These are phyloP conservation scores for Rutilus rutilus DNA, from an alignment of 2,113 vertebrate species.

Conservation along the genomic window DNA sequence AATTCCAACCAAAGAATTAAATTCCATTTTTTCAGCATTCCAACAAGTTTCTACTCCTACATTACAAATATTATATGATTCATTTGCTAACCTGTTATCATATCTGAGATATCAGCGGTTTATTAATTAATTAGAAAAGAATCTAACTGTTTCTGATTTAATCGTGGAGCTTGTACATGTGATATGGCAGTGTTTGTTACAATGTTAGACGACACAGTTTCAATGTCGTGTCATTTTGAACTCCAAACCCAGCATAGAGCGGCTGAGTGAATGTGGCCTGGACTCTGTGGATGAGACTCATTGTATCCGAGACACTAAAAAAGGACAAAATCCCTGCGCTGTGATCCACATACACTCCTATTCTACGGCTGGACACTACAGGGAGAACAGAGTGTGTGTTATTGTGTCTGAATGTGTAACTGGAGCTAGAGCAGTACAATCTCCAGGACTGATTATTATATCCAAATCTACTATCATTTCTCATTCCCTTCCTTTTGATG, in stretches of 20 bases:
- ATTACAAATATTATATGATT: background rate
- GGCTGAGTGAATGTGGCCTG: background rate
- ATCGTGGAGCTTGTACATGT: background rate
- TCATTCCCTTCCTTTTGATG: conserved; percentile 30
- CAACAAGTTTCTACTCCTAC: background rate
- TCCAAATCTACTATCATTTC: conserved; percentile 70
- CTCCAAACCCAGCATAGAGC: background rate
- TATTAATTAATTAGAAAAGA: too few species aligned
- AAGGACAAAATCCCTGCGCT: background rate
- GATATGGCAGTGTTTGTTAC: background rate
- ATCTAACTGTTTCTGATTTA: background rate
- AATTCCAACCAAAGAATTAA: background rate
- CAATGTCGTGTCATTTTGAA: too few species aligned
- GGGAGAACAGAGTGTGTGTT: conserved; percentile 52
- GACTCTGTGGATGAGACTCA: background rate
- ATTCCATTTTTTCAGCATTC: too few species aligned
- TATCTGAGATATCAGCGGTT: background rate
- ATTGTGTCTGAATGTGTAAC: conserved; percentile 73
- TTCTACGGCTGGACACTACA: background rate
- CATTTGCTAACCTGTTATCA: background rate
- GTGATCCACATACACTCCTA: background rate
- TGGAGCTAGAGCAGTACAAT: conserved; percentile 19
- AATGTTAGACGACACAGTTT: background rate
- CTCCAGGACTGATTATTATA: conserved; percentile 77
- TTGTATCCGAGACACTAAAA: background rate